Evolutionary conservation across 2,113 vertebrate genomes (phyloP), one percentile per base, ranked within the genome.

Genomic region (Nothobranchius kuhntae): DNA sequence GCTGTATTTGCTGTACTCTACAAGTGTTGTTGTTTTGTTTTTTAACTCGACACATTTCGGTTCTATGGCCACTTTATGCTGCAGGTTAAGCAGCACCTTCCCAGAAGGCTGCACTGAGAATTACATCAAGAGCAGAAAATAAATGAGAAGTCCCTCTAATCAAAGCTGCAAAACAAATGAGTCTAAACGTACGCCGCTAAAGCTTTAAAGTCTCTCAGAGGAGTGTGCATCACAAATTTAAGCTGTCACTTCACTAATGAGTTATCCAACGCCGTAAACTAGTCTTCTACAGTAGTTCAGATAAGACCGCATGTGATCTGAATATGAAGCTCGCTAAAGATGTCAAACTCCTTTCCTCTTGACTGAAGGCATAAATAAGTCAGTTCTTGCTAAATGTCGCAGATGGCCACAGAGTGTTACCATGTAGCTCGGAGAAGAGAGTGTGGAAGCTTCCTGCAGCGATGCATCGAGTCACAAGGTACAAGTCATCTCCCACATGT

Each of bases 131-230:
- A 8, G 48, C 15, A 13, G 44, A 55, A 64, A 56, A 54, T 13
- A n/a, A 13, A 50, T 57, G 40, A 53, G 17, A 67, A 46, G 44
- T 38, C 35, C 35, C 21, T 14, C 30, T 55, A 73, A 73, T 73
- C 54, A 61, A 61, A 73, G 40, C 50, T 53, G 21, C 46, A 44
- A 53, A 40, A 66, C 53, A 61, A 57, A 59, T 54, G 47, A 72
- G 45, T 21, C 38, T 13, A 58, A 53, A 65, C 24, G 44, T 26
- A 53, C 52, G 30, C 50, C 42, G 6, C n/a, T 53, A 58, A 73
- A 59, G 70, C 61, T 59, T 65, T 58, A 72, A 65, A 45, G 47
- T 51, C 54, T 62, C 51, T 53, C 70, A 46, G 10, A 47, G 61
- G 55, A 56, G 36, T 42, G 35, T n/a, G n/a, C 0, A 14, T 55